A percentile compares a stretch with the other conserved stretches of the same genome.
These are phyloP conservation scores for Condylostylus longicornis DNA, from an alignment of 1,140 invertebrate species.

Conservation along the genomic window DNA sequence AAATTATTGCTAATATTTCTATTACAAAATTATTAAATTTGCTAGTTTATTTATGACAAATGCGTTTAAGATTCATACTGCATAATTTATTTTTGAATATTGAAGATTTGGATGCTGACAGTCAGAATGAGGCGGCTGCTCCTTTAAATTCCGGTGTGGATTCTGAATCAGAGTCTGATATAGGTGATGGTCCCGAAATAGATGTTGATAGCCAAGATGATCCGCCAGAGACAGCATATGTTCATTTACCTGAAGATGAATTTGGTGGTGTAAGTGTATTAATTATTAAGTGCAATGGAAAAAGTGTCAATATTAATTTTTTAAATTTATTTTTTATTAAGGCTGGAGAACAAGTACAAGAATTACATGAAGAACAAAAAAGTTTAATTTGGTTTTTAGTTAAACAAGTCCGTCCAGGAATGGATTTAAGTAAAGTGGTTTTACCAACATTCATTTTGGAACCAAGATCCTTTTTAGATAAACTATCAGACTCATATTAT, in stretches of 20 bases:
- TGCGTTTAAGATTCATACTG: no score
- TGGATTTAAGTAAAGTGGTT: slow-evolving; percentile 92
- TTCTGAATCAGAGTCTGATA: slow-evolving; percentile 24
- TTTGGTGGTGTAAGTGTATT: slow-evolving; percentile 44
- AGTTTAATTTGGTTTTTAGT: slow-evolving; percentile 85
- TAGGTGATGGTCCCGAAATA: slow-evolving; percentile 10
- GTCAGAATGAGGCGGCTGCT: slow-evolving; percentile 26
- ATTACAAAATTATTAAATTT: no score
- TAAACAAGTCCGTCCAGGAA: slow-evolving; percentile 88
- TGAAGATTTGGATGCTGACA: slow-evolving; percentile 28
- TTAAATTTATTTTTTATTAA: slow-evolving; percentile 23
- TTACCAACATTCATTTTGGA: slow-evolving; percentile 81
- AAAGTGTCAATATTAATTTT: not conserved
- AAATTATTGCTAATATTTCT: not conserved
- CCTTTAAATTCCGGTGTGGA: slow-evolving; percentile 23
- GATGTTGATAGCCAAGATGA: slow-evolving; percentile 15
- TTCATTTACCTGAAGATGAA: slow-evolving; percentile 48
- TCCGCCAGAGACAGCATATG: slow-evolving; percentile 44
- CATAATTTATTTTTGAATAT: no score
- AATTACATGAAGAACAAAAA: slow-evolving; percentile 88
- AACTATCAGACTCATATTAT: slow-evolving; percentile 85
- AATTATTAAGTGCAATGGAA: not conserved
- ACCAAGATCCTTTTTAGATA: slow-evolving; percentile 84
- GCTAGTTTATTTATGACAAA: no score
- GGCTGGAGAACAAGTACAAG: slow-evolving; percentile 79